These are phyloP conservation scores for Chaenocephalus aceratus DNA, from an alignment of 2,113 vertebrate species.

Conservation along the genomic window DNA sequence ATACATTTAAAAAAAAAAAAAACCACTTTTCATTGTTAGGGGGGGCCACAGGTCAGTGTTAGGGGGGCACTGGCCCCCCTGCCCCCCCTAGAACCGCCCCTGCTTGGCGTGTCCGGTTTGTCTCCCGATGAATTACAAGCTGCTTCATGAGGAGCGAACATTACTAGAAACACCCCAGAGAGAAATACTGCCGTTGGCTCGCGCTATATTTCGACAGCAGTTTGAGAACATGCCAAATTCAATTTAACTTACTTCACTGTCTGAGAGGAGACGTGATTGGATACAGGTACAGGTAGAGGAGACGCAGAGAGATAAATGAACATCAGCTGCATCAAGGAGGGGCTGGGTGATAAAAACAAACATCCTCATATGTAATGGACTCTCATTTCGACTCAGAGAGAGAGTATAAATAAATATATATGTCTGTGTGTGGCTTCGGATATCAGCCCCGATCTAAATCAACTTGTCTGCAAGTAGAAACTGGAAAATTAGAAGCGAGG, in stretches of 20 bases:
- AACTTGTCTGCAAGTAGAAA: constrained; percentile 11
- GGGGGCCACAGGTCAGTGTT: no score
- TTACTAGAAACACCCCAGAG: constrained; percentile 10
- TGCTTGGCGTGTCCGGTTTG: background rate
- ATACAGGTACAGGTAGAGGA: constrained; percentile 27
- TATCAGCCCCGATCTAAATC: constrained; percentile 22
- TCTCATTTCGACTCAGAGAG: constrained; percentile 28
- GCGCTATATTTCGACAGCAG: constrained; percentile 11
- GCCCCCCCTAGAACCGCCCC: no score
- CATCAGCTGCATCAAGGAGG: constrained; percentile 11
- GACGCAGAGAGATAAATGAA: constrained; percentile 52
- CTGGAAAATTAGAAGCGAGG: constrained; percentile 4
- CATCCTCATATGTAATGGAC: constrained; percentile 34
- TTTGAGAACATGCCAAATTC: constrained; percentile 57
- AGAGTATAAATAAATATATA: constrained; percentile 1
- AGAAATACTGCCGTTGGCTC: constrained; percentile 28
- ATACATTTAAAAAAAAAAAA: no score
- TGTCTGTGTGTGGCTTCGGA: background rate
- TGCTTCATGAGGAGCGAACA: constrained; percentile 10
- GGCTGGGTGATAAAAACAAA: constrained; percentile 42
- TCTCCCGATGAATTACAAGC: background rate
- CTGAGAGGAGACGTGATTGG: background rate
- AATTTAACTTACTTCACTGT: constrained; percentile 49
- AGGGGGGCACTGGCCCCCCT: no score
- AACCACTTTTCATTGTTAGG: no score